Evolutionary conservation across 1,140 invertebrate genomes (phyloP).

Genomic region (Microplitis demolitor): DNA sequence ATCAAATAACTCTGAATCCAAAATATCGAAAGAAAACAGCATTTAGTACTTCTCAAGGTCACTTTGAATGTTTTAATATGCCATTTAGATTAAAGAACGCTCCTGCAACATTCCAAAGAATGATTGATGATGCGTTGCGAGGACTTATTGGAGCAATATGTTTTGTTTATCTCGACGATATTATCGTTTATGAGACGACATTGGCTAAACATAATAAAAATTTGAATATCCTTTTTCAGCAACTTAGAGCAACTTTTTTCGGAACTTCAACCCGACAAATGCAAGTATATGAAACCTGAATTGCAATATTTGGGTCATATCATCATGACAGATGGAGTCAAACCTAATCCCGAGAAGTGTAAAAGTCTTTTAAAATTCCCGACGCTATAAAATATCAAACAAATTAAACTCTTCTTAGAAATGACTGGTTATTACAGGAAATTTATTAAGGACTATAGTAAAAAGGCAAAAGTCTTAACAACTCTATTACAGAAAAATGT

Average conservation of each 20-base stretch:
- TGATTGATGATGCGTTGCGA: conserved; percentile 1
- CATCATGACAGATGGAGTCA: no score
- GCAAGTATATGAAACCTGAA: not conserved
- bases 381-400: no score
- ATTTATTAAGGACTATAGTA: not conserved
- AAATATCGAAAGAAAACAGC: not conserved
- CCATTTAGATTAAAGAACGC: not conserved
- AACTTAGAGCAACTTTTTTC: not conserved
- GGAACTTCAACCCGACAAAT: no score
- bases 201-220: not conserved
- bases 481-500: not conserved
- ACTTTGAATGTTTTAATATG: conserved; percentile 1
- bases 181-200: not conserved
- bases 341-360: no score
- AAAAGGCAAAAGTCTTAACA: not conserved
- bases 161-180: not conserved
- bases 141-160: conserved; percentile 1
- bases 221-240: not conserved
- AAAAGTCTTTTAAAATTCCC: no score
- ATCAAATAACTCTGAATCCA: not conserved
- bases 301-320: not conserved
- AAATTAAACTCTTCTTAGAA: no score
- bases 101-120: not conserved
- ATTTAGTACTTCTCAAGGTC: not conserved
- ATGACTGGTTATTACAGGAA: no score